phyloP scores from a whole-genome alignment of 1,140 invertebrate species.

The Eumaeus atala region DNA sequence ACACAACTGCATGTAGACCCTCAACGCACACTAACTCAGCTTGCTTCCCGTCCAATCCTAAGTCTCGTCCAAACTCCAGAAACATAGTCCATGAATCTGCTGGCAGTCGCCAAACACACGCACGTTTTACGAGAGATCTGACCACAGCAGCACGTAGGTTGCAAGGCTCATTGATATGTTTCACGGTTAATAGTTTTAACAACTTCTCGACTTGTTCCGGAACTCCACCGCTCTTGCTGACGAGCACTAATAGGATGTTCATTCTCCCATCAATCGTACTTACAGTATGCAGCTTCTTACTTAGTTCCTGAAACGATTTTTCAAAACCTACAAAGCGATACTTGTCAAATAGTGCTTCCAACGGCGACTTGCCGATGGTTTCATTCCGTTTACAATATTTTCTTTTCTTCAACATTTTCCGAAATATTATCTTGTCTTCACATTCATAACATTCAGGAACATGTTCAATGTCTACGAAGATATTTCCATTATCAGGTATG shows the following conservation, averaged over 20 bases:
- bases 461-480: constrained; percentile 28
- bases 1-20: constrained; percentile 42
- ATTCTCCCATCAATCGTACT: constrained; percentile 32
- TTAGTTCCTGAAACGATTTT: background rate
- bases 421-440: no score
- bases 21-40: constrained; percentile 33
- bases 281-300: background rate
- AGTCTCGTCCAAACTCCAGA: constrained; percentile 32
- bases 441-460: constrained; percentile 13
- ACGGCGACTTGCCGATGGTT: background rate
- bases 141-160: constrained; percentile 43
- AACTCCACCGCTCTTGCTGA: constrained; percentile 47
- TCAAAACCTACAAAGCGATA: constrained; percentile 6
- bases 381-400: background rate
- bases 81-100: constrained; percentile 34
- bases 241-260: constrained; percentile 45
- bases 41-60: constrained; percentile 39
- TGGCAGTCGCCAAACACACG: constrained; percentile 38
- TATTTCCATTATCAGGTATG: constrained; percentile 3
- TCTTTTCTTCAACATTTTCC: no score
- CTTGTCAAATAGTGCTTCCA: background rate
- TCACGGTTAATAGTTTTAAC: constrained; percentile 30
- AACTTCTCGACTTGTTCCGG: constrained; percentile 33
- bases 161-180: constrained; percentile 40
- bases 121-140: constrained; percentile 48